Evolutionary conservation across 2,113 vertebrate species (phyloP).

Genomic region (Reinhardtius hippoglossoides): DNA sequence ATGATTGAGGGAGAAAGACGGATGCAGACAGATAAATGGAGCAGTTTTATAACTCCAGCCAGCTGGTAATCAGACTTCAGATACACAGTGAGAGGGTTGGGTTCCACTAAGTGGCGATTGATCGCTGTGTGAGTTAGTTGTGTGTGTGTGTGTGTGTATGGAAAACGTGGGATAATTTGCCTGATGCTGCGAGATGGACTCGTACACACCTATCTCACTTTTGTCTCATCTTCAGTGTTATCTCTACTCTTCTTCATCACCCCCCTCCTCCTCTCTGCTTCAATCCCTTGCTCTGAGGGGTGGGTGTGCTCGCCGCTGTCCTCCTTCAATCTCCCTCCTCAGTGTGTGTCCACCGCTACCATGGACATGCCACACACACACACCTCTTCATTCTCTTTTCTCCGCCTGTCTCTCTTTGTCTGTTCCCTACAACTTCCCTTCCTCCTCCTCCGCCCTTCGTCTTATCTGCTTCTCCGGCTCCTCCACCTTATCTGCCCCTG

Average conservation of each 20-base stretch:
- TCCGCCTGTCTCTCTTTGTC: slow-evolving; percentile 1
- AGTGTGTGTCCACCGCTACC: slow-evolving; percentile 77
- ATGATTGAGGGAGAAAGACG: slow-evolving; percentile 30
- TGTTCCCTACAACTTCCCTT: slow-evolving; percentile 16
- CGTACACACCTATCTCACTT: slow-evolving; percentile 48
- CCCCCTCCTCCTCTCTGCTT: slow-evolving; percentile 55
- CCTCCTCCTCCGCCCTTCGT: slow-evolving; percentile 3
- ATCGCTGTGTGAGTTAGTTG: slow-evolving; percentile 55
- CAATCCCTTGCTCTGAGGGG: slow-evolving; percentile 47
- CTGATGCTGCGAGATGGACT: slow-evolving; percentile 40
- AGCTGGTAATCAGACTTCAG: slow-evolving; percentile 70
- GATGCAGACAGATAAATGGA: slow-evolving; percentile 48
- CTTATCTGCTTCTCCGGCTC: slow-evolving; percentile 6
- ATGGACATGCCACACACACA: slow-evolving; percentile 41
- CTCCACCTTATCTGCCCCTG: slow-evolving; percentile 32
- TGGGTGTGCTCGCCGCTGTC: slow-evolving; percentile 77
- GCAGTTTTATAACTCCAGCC: slow-evolving; percentile 60
- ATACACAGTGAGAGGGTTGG: slow-evolving; percentile 64
- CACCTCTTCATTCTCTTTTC: neutral
- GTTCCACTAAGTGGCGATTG: slow-evolving; percentile 69
- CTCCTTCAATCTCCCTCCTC: slow-evolving; percentile 79
- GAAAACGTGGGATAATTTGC: slow-evolving; percentile 52
- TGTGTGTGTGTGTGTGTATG: slow-evolving; percentile 40
- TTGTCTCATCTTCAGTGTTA: slow-evolving; percentile 54
- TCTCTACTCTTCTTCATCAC: slow-evolving; percentile 62